These are phyloP conservation scores for Xestoiulus laeticollis DNA, from an alignment of 2,888 invertebrate species.

Conservation along the genomic window DNA sequence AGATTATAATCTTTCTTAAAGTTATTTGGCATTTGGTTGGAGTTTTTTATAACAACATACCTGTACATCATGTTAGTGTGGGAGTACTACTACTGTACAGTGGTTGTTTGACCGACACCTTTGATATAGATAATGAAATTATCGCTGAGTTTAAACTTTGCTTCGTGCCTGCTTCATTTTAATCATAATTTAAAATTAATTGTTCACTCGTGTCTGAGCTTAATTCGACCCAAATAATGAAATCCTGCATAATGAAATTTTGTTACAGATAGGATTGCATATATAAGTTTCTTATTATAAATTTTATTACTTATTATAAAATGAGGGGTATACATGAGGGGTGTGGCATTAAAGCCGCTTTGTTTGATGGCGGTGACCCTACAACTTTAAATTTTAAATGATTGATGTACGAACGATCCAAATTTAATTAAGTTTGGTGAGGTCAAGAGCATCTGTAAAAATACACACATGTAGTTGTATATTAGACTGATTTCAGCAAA, in stretches of 20 bases:
- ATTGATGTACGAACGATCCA: too few species aligned
- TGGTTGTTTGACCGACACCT: constrained; percentile 23
- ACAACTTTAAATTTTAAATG: too few species aligned
- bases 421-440: too few species aligned
- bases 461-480: too few species aligned
- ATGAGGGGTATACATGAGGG: background rate
- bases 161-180: background rate
- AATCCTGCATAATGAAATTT: background rate
- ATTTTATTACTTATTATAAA: constrained; percentile 1
- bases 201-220: background rate
- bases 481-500: too few species aligned
- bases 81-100: constrained; percentile 11
- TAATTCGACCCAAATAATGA: background rate
- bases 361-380: too few species aligned
- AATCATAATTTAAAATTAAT: constrained; percentile 38
- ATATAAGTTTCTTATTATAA: background rate
- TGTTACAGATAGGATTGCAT: background rate
- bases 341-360: background rate
- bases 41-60: background rate
- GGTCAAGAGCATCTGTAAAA: too few species aligned
- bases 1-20: background rate
- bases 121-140: background rate
- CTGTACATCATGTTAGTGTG: background rate
- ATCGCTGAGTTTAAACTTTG: background rate
- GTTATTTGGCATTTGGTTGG: constrained; percentile 36